Evolutionary conservation across 2,888 invertebrate species (phyloP), one percentile per base, ranked within the genome.

Genomic region (Limnephilus auricula): DNA sequence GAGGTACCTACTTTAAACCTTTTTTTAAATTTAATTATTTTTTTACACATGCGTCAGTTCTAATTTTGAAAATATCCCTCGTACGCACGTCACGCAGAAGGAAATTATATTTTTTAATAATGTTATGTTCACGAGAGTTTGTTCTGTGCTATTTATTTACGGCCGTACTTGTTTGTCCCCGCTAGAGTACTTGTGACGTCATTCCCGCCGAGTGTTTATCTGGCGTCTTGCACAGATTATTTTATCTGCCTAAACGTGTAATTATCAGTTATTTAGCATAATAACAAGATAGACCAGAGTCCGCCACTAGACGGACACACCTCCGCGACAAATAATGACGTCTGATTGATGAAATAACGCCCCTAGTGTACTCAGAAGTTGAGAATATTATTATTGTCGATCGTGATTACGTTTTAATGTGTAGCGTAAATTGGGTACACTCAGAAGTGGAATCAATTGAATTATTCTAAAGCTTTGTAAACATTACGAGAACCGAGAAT

Each of bases 221-320:
- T 82, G 82, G 82, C 82, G 82, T 82, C 82, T 82, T 82, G 18
- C 25, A 65, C 65, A 65, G 25, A n/a, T 65, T 32, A 34, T 82
- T 32, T 18, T 82, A 82, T 82, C 82, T 82, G 2, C 37, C 82
- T 5, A 37, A 82, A 82, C 37, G 34, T 82, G 82, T n/a, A 82
- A 82, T 82, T 82, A 82, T 34, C 32, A 65, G 82, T 34, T 82
- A 10, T 82, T 32, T 82, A 82, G 18, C 32, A 12, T 82, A 82
- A 82, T 82, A 82, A 82, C 37, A 82, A 34, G 32, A 13, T 25
- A 65, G 65, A n/a, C 65, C 65, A n/a, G 9, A 65, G 65, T 65
- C 65, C 25, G 65, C 15, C 85, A n/a, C n/a, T 34, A 85, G 85
- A 85, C 37, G 37, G 85, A 85, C 85, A 85, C 85, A 85, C 85